These are phyloP conservation scores for Litoditis marina DNA, from an alignment of 2,888 invertebrate species.

Conservation along the genomic window DNA sequence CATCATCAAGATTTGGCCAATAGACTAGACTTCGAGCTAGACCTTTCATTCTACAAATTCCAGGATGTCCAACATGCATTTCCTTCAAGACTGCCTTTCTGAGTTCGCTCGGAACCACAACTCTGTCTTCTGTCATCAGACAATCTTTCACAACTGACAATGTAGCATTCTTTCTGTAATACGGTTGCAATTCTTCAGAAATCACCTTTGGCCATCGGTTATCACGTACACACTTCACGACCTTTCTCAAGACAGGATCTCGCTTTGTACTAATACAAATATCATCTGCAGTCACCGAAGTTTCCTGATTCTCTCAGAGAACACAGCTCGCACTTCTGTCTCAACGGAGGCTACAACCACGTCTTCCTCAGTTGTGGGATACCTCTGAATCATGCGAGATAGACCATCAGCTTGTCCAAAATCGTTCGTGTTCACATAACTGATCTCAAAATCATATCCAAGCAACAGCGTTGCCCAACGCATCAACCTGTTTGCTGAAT, in stretches of 20 bases:
- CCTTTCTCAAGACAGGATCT: too few species aligned
- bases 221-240: too few species aligned
- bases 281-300: too few species aligned
- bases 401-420: constrained; percentile 61
- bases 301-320: too few species aligned
- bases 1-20: constrained; percentile 49
- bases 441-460: constrained; percentile 60
- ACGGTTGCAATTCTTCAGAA: too few species aligned
- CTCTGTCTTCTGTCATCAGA: constrained; percentile 23
- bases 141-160: too few species aligned
- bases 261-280: too few species aligned
- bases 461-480: constrained; percentile 55
- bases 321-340: too few species aligned
- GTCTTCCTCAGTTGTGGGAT: constrained; percentile 12
- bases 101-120: constrained; percentile 45
- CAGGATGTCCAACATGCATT: constrained; percentile 53
- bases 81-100: constrained; percentile 31
- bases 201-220: too few species aligned
- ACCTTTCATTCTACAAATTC: constrained; percentile 52
- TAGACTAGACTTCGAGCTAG: constrained; percentile 52
- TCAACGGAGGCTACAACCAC: too few species aligned
- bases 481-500: constrained; percentile 54
- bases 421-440: constrained; percentile 45
- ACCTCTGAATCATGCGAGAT: constrained; percentile 42
- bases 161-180: too few species aligned